These are phyloP conservation scores for Hydractinia symbiolongicarpus DNA, from an alignment of 30 jellyfish, hydroid and myxozoan species.

Conservation along the genomic window DNA sequence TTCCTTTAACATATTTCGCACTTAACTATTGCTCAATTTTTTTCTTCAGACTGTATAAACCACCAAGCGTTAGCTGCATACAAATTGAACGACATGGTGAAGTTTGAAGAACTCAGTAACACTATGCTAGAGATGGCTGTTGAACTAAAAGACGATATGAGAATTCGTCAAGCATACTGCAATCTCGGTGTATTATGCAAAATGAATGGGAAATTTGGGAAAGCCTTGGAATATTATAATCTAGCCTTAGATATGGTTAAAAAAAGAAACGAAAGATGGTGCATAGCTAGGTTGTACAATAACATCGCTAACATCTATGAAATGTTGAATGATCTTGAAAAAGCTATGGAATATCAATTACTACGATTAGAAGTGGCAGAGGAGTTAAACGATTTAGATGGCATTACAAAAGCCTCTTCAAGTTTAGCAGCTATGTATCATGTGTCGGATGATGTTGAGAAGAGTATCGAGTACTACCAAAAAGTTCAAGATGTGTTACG, in stretches of 20 bases:
- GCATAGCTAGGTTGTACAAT: slow-evolving; percentile 69
- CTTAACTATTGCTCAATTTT: neutral
- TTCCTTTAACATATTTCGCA: slow-evolving; percentile 4
- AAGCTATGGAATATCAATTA: slow-evolving; percentile 60
- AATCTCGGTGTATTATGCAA: slow-evolving; percentile 55
- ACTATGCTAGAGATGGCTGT: slow-evolving; percentile 51
- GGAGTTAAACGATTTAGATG: slow-evolving; percentile 65
- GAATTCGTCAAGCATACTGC: slow-evolving; percentile 64
- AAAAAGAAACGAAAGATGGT: slow-evolving; percentile 55
- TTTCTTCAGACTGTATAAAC: slow-evolving; percentile 13
- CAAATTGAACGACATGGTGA: slow-evolving; percentile 58
- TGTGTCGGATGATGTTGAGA: slow-evolving; percentile 17
- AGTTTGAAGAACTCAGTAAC: slow-evolving; percentile 46
- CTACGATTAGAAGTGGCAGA: slow-evolving; percentile 58
- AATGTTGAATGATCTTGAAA: slow-evolving; percentile 64
- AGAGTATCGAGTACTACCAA: slow-evolving; percentile 18
- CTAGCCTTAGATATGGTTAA: slow-evolving; percentile 60
- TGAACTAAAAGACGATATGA: slow-evolving; percentile 52
- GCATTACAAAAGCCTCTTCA: slow-evolving; percentile 42
- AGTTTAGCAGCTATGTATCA: slow-evolving; percentile 28
- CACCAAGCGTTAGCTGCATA: slow-evolving; percentile 59
- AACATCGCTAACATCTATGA: slow-evolving; percentile 76
- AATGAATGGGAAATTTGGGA: slow-evolving; percentile 48
- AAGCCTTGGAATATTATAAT: slow-evolving; percentile 57
- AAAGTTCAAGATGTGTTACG: slow-evolving; percentile 25